These are phyloP conservation scores for Spinus olivaceus DNA, from an alignment of 2,797 vertebrate species.

Conservation along the genomic window DNA sequence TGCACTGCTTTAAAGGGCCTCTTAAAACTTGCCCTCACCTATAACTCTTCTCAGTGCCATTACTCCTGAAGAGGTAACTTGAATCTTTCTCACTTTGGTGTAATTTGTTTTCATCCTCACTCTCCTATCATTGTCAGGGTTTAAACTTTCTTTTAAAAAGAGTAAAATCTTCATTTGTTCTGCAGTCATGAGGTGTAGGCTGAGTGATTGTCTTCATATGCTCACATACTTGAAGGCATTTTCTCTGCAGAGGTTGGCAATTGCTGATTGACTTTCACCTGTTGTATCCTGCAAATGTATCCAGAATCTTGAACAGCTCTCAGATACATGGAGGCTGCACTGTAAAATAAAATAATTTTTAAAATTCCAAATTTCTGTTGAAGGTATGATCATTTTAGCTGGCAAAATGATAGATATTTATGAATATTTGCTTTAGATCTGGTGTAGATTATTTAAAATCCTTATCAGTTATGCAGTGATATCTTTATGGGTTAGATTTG, in stretches of 20 bases:
- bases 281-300: not conserved
- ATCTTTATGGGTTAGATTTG: not conserved
- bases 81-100: not conserved
- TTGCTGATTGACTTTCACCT: not conserved
- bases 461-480: not conserved
- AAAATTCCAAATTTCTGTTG: fast-evolving
- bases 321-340: not conserved
- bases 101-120: not conserved
- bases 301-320: not conserved
- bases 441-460: not conserved
- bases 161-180: not conserved
- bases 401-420: not conserved
- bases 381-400: not conserved
- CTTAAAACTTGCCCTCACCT: not conserved
- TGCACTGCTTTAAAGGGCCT: not conserved
- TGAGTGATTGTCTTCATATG: not conserved
- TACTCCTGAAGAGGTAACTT: not conserved
- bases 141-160: not conserved
- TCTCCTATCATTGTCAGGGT: not conserved
- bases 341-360: not conserved
- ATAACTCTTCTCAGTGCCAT: not conserved
- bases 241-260: not conserved
- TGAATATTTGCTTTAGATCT: not conserved
- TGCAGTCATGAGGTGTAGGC: not conserved
- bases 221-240: not conserved